phyloP scores from a whole-genome alignment of 2,797 vertebrate species.

The Carapus acus region DNA sequence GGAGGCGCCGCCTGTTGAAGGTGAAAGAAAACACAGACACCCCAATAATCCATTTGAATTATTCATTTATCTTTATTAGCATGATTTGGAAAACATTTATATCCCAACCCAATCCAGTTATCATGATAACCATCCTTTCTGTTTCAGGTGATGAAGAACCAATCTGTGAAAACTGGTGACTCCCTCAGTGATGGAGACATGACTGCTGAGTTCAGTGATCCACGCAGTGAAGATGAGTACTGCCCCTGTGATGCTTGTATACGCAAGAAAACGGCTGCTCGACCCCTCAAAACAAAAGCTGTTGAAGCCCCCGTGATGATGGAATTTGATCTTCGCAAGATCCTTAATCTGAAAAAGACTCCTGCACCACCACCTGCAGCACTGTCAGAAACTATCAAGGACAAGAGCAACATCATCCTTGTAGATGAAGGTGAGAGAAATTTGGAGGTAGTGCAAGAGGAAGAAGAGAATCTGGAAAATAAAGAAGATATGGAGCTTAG shows the following conservation, averaged over 20 bases:
- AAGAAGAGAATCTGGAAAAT: slow-evolving; percentile 52
- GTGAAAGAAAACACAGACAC: slow-evolving; percentile 26
- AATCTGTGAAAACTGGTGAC: slow-evolving; percentile 60
- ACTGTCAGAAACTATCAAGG: fast-evolving
- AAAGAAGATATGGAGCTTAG: slow-evolving; percentile 48
- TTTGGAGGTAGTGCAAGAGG: slow-evolving; percentile 53
- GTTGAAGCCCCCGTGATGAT: slow-evolving; percentile 70
- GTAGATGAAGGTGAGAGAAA: slow-evolving; percentile 40
- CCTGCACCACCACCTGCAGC: slow-evolving; percentile 6
- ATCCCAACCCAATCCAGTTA: background rate
- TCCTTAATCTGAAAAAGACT: slow-evolving; percentile 76
- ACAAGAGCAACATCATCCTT: background rate
- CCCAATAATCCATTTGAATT: too few relatives aligned
- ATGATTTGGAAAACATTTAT: background rate
- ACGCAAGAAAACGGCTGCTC: slow-evolving; percentile 71
- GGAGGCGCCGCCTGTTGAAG: slow-evolving; percentile 73
- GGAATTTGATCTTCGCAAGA: slow-evolving; percentile 85
- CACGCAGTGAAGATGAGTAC: slow-evolving; percentile 75
- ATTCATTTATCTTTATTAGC: too few relatives aligned
- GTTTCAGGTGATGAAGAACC: slow-evolving; percentile 73
- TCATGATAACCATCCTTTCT: background rate
- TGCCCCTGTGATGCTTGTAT: slow-evolving; percentile 85
- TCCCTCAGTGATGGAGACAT: slow-evolving; percentile 64
- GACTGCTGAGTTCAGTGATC: slow-evolving; percentile 59
- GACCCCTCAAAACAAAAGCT: slow-evolving; percentile 34